Evolutionary conservation across 92 coral and sea anemone species (phyloP).

Genomic region (Montipora capitata): DNA sequence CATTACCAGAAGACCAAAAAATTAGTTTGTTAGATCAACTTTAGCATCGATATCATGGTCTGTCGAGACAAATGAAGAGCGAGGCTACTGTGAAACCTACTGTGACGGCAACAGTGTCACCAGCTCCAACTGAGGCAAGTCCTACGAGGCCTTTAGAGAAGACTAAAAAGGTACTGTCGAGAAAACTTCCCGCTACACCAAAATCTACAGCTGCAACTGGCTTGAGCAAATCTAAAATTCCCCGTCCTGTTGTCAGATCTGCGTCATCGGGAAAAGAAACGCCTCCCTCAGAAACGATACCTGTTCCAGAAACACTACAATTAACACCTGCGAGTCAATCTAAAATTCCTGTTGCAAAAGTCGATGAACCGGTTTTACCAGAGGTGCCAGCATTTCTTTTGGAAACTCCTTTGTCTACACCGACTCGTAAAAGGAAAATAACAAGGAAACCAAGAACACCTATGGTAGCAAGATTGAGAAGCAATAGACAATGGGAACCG

Average conservation of each 20-base stretch:
- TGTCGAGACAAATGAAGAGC: constrained; percentile 12
- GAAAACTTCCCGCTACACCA: constrained; percentile 5
- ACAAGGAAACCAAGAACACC: constrained; percentile 12
- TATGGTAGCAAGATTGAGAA: constrained; percentile 30
- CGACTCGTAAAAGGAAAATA: too few species aligned
- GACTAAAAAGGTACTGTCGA: not conserved
- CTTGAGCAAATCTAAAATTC: not conserved
- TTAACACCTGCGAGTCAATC: too few species aligned
- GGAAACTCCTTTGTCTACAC: too few species aligned
- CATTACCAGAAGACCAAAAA: constrained; percentile 29
- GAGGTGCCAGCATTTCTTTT: too few species aligned
- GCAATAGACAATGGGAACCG: constrained; percentile 36
- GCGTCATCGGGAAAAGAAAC: too few species aligned
- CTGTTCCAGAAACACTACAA: too few species aligned
- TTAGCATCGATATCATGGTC: constrained; percentile 15
- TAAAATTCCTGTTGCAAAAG: too few species aligned
- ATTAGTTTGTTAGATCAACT: constrained; percentile 9
- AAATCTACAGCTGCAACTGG: not conserved
- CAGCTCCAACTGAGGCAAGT: not conserved
- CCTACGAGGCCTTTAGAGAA: not conserved
- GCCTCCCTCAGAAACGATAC: too few species aligned
- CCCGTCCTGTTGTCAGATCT: too few species aligned
- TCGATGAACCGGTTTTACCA: too few species aligned
- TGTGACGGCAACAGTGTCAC: not conserved
- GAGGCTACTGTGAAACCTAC: constrained; percentile 7